These are phyloP conservation scores for Acanthaster planci DNA, from an alignment of 35 echinoderm and acorn worm species.

Conservation along the genomic window DNA sequence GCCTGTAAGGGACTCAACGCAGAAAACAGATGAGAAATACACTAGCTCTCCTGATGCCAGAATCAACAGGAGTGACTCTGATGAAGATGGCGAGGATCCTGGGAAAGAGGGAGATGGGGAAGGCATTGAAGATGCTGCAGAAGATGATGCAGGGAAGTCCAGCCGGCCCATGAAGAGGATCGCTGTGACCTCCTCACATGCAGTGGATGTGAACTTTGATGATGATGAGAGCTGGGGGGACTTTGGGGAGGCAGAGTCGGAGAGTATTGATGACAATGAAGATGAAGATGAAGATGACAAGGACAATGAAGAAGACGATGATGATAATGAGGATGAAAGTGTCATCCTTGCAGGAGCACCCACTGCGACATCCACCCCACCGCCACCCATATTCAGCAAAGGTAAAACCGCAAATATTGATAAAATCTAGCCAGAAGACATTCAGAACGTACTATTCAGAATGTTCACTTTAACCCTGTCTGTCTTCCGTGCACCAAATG, in stretches of 20 bases:
- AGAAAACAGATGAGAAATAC: background rate
- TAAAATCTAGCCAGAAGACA: too few species aligned
- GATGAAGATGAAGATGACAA: slow-evolving; percentile 16
- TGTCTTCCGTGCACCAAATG: too few species aligned
- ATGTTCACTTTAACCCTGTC: too few species aligned
- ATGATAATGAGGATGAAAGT: slow-evolving; percentile 86
- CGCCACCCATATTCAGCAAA: slow-evolving; percentile 5
- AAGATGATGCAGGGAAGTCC: background rate
- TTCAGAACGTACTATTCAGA: too few species aligned
- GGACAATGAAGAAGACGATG: too few species aligned
- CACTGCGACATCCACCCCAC: slow-evolving; percentile 54
- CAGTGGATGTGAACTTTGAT: slow-evolving; percentile 77
- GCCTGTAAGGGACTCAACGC: too few species aligned
- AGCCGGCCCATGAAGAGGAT: slow-evolving; percentile 16
- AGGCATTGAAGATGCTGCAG: background rate
- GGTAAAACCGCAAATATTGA: background rate
- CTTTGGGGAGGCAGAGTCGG: slow-evolving; percentile 59
- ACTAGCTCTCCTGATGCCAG: background rate
- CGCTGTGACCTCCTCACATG: slow-evolving; percentile 25
- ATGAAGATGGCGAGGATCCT: background rate
- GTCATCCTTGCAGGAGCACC: slow-evolving; percentile 68
- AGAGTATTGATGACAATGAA: slow-evolving; percentile 43
- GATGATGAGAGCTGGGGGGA: slow-evolving; percentile 99
- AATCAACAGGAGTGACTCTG: background rate
- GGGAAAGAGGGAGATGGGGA: slow-evolving; percentile 46